Evolutionary conservation across 2,888 invertebrate genomes (phyloP), one percentile per base, ranked within the genome.

Genomic region (Neoitamus cyanurus): DNA sequence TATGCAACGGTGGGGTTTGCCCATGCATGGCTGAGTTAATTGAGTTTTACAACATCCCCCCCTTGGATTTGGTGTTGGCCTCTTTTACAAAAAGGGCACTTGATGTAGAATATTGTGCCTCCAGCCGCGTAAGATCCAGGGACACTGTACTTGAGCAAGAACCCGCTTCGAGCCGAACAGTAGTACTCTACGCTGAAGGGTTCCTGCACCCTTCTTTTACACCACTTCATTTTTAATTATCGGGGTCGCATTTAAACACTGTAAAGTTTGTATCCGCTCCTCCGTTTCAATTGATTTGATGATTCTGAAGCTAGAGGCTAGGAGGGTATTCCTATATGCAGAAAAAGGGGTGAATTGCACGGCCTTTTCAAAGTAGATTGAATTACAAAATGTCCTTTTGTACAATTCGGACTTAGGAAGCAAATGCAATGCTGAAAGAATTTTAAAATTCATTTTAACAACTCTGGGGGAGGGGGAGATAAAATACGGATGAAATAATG

Each of bases 211-310:
- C 75, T 42, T 34, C 37, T 75, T 42, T 37, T 75, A 42, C 42
- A 20, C 28, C 75, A 37, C 75, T 42, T 75, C 28, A 75, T 46
- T 75, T 75, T 75, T 75, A 75, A 75, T 75, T 75, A 75, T 30
- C 42, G 75, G 28, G 75, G 75, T 75, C 75, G 75, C 25, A 42
- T 75, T 75, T 37, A 42, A 37, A 42, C 42, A 42, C 42, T 28
- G 20, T 11, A 28, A 75, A 75, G 20, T 42, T 75, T 75, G 28
- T 13, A 25, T 25, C 15, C 20, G 15, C 31, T 73, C 36, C 15
- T 36, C 42, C n/a, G 25, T 37, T 37, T 42, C 42, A 42, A 75
- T 75, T 75, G 75, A 75, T 75, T 75, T 46, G 42, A 75, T 42
- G 15, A 25, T 75, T 75, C 25, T 37, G 5, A 42, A 42, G 20